Evolutionary conservation across 2,888 invertebrate species (phyloP).

Genomic region (Orchestes rusci): DNA sequence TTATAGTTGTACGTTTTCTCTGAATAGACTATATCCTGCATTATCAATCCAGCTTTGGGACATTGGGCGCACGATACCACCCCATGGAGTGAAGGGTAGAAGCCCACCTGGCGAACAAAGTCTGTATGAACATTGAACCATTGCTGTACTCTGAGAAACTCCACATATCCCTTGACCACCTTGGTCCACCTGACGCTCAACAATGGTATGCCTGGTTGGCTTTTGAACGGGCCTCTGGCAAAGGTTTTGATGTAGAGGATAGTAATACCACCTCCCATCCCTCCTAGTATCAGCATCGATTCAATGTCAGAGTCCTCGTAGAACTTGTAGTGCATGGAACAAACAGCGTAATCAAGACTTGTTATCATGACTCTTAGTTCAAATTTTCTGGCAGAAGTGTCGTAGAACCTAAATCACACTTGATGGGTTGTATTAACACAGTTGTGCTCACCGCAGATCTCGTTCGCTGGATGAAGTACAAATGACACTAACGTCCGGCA

Average conservation of each 20-base stretch:
- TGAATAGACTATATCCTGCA: slow-evolving; percentile 46
- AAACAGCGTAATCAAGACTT: slow-evolving; percentile 54
- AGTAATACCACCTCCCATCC: slow-evolving; percentile 64
- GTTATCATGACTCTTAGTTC: slow-evolving; percentile 62
- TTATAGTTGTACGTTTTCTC: slow-evolving; percentile 42
- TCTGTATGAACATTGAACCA: slow-evolving; percentile 32
- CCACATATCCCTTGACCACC: slow-evolving; percentile 34
- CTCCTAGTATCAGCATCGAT: slow-evolving; percentile 64
- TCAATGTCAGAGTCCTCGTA: slow-evolving; percentile 49
- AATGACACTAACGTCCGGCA: slow-evolving; percentile 71
- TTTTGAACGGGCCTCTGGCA: slow-evolving; percentile 63
- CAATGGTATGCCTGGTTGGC: slow-evolving; percentile 55
- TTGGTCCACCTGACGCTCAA: slow-evolving; percentile 51
- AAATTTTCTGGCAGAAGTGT: slow-evolving; percentile 67
- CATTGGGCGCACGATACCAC: slow-evolving; percentile 54
- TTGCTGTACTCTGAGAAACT: slow-evolving; percentile 26
- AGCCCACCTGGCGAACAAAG: slow-evolving; percentile 58
- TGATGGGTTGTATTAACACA: too few relatives aligned
- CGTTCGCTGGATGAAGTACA: slow-evolving; percentile 71
- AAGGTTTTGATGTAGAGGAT: slow-evolving; percentile 56
- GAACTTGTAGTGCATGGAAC: slow-evolving; percentile 56
- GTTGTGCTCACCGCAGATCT: slow-evolving; percentile 58
- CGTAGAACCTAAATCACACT: slow-evolving; percentile 54
- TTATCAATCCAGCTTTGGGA: slow-evolving; percentile 48
- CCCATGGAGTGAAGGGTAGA: slow-evolving; percentile 57